Base-by-base conservation (phyloP, 2,888 invertebrate species). In the Cataglyphis cursor region DNA sequence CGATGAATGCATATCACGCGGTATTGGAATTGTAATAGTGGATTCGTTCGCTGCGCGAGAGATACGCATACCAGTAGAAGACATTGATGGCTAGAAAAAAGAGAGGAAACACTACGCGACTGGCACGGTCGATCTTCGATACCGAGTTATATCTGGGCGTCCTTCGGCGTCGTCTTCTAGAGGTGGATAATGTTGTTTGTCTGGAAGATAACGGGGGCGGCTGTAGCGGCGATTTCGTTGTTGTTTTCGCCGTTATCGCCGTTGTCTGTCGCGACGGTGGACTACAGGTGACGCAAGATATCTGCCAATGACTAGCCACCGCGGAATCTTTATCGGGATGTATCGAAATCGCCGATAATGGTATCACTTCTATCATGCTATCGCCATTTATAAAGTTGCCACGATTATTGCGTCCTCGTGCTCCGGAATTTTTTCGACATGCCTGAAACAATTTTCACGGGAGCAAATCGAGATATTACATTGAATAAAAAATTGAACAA, bases 41-140 rank as follows among this genome's bases (percentile, higher is more conserved):
- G 86, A 96, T 96, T 83, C 96, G 91, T 91, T 96, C 95, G 92
- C 96, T 97, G 88, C 97, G 95, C 80, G 96, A 96, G 82, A 97
- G 95, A 93, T 97, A 97, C 9, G 96, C 96, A 90, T 96, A 97
- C 97, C 98, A 98, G 93, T 98, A 98, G 94, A 97, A 96, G 81
- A 97, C 95, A 94, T 98, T 98, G 89, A 98, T 97, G 15, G 97
- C 95, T 4, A 97, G 93, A 94, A 98, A 98, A 64, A 97, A 96
- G 75, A 97, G 91, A 0, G 98, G 98, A 93, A 98, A 98, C 41
- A 97, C 96, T 59, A 98, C 95, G 61, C 98, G 95, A 10, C 97
- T 97, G 24, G 96, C 96, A 28, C 97, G 96, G 95, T 98, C 98
- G 87, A 98, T 97, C 95, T 97, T 97, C 83, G 97, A 97, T 3